Base-by-base conservation (phyloP, 2,797 vertebrate genomes). In the Cetoscarus ocellatus region DNA sequence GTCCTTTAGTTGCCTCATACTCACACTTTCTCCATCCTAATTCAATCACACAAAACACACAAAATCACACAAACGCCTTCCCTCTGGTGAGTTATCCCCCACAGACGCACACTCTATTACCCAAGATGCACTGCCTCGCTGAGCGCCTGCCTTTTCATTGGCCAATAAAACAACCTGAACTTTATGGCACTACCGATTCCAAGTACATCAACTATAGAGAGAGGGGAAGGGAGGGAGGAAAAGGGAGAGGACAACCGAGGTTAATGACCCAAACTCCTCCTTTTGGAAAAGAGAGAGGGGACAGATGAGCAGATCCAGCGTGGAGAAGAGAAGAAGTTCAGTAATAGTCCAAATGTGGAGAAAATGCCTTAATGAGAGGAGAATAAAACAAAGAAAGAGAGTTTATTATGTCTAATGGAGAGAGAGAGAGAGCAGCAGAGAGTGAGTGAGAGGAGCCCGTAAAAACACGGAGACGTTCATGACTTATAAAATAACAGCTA, bases 101-200 rank as follows among this genome's bases (percentile, higher is more conserved):
- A 60, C 54, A 67, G 77, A 76, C 62, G 13, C 76, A 67, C 86
- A 90, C 87, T 86, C 76, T 86, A 89, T 90, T 91, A 86, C 90
- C 88, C 87, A 90, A 77, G 79, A 87, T 88, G 86, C 90, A 83
- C 69, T 88, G 84, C 79, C 71, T 60, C 44, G 53, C 62, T 62
- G 70, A n/a, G n/a, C 17, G 69, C 73, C 70, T 72, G 77, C 79
- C 73, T 86, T 93, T 93, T 94, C 91, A 93, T 91, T 90, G 86
- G 75, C 76, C 84, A 83, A 87, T 93, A 93, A 93, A 94, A 90
- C 87, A 86, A 89, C 82, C 77, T 78, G 69, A 83, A 79, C 75
- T 91, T 91, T 91, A 92, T 80, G 81, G 67, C 80, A 72, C 83
- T 61, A 72, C 75, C 64, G 61, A 86, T 86, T 80, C 76, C 75